Conservation (phyloP, 35 echinoderm and acorn worm species). For the Ophioderma brevispina region DNA sequence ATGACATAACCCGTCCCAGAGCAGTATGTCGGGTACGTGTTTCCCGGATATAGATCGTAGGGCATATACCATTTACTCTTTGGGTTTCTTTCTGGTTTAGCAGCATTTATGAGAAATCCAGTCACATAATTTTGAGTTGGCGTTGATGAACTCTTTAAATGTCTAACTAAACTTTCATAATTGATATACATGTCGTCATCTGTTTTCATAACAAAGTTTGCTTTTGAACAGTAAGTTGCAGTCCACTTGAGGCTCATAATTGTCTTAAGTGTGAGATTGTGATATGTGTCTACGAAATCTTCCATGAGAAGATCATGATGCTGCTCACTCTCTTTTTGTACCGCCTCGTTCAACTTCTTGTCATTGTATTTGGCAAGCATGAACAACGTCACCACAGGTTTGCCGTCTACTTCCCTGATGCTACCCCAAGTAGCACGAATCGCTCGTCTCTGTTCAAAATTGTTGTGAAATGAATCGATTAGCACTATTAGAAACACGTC, state of each 20-base stretch:
- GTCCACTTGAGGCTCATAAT: conserved; percentile 93
- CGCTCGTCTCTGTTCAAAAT: conserved; percentile 92
- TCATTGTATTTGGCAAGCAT: conserved; percentile 73
- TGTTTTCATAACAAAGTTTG: conserved; percentile 88
- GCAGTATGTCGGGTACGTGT: conserved; percentile 69
- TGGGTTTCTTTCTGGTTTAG: conserved; percentile 43
- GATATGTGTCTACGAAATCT: conserved; percentile 77
- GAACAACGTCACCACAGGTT: conserved; percentile 77
- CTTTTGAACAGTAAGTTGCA: conserved; percentile 54
- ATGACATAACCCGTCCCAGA: conserved; percentile 75
- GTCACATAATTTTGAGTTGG: conserved; percentile 30
- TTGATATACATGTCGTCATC: conserved; percentile 86
- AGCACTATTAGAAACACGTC: conserved; percentile 61
- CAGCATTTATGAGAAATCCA: conserved; percentile 31
- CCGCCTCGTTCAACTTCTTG: conserved; percentile 46
- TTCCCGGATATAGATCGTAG: neutral
- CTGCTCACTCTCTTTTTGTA: conserved; percentile 49
- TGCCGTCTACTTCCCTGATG: conserved; percentile 53
- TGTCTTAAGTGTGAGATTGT: conserved; percentile 88
- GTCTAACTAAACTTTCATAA: conserved; percentile 36
- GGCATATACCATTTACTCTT: conserved; percentile 82
- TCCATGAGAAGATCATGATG: conserved; percentile 78
- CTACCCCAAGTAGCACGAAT: conserved; percentile 92
- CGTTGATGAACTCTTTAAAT: conserved; percentile 33
- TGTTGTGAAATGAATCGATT: conserved; percentile 75